Evolutionary conservation across 2,113 vertebrate genomes (phyloP), one percentile per base, ranked within the genome.

Genomic region (Albula goreensis): DNA sequence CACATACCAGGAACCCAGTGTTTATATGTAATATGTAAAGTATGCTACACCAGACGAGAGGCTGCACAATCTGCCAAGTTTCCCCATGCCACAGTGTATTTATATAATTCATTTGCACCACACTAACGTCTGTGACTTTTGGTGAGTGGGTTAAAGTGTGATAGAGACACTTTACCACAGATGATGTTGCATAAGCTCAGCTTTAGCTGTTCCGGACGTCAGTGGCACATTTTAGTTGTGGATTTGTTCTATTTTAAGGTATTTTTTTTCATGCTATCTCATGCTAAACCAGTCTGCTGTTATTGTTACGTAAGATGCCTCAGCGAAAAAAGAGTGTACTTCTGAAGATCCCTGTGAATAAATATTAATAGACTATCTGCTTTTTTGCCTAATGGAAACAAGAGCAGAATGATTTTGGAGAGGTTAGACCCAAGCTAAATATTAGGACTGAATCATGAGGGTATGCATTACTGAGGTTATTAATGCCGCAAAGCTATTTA

Each of bases 241-340:
- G 87, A 86, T 84, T 60, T 53, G 80, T 88, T 85, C 89, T 90
- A 90, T 91, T 91, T 89, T 50, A 49, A 91, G 85, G 50, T 81
- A 70, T 89, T 81, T 53, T 48, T 22, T 70, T 50, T 63, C 9
- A 13, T 87, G 90, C 81, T 86, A 88, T 86, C 88, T 41, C 31
- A 41, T 41, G 31, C n/a, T 83, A 88, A 87, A 87, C 87, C 87
- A 83, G 85, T 90, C 89, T 90, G 87, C 89, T 89, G 57, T 85
- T 84, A 83, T 80, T 50, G 87, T 92, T 93, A 90, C 88, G 60
- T 90, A 91, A 89, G 90, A 81, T 83, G 85, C 74, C 78, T 87
- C 66, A 79, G 84, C 51, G 87, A 89, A 87, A 66, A 41, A 41
- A 1, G 31, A 41, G 51, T 82, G 78, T 11, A 78, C 60, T 86